phyloP scores from a whole-genome alignment of 2,113 vertebrate species.

The Pollachius pollachius region DNA sequence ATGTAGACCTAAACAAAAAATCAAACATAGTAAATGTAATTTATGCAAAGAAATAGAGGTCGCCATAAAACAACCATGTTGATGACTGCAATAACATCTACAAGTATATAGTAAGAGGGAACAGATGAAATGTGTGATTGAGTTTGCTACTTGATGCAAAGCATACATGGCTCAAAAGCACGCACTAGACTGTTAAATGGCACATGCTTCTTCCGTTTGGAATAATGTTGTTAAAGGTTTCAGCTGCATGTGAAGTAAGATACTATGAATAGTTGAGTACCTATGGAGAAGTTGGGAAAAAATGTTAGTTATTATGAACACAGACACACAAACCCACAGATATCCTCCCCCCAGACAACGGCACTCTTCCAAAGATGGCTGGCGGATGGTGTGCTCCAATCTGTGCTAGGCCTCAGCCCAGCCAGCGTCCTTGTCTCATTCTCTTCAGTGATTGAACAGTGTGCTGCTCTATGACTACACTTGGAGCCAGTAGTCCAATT shows the following conservation, averaged over 20 bases:
- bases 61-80: constrained; percentile 36
- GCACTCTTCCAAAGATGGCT: too few relatives aligned
- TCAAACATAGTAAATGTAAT: constrained; percentile 29
- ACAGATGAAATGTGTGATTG: constrained; percentile 20
- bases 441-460: too few relatives aligned
- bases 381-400: too few relatives aligned
- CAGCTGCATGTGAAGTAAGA: neutral
- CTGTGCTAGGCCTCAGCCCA: too few relatives aligned
- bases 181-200: neutral
- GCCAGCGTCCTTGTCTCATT: too few relatives aligned
- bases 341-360: too few relatives aligned
- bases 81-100: constrained; percentile 31
- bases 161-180: constrained; percentile 1
- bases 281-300: too few relatives aligned
- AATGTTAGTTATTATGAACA: too few relatives aligned
- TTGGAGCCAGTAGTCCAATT: too few relatives aligned
- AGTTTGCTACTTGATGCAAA: constrained; percentile 7
- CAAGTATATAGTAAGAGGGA: constrained; percentile 23
- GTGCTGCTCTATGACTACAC: too few relatives aligned
- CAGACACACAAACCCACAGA: too few relatives aligned
- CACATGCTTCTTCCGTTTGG: neutral
- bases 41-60: constrained; percentile 18
- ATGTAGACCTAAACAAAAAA: constrained; percentile 41
- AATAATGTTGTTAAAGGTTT: neutral
- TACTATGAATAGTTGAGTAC: too few relatives aligned